Evolutionary conservation across 2,888 invertebrate species (phyloP), one percentile per base, ranked within the genome.

Genomic region (Augochlorella aurata): DNA sequence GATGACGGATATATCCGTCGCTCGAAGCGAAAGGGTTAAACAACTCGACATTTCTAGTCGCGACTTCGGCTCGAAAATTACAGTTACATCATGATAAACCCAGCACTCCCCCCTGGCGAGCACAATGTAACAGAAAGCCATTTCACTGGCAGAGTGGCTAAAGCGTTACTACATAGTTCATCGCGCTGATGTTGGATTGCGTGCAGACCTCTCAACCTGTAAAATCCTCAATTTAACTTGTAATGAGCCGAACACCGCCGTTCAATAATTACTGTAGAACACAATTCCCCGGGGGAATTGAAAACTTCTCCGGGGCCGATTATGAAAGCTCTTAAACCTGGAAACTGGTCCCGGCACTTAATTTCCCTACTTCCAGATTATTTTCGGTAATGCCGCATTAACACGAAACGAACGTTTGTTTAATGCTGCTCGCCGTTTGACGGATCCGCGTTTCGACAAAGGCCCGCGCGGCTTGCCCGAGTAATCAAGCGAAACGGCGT

Each of bases 141-240:
- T 44, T 69, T 14, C 38, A 4, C 38, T 8, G 8, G n/a, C 14
- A 38, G 7, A 29, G 38, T 12, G n/a, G n/a, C 29, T n/a, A 38
- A 24, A n/a, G 29, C n/a, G 44, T 69, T 38, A 16, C 38, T 12
- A n/a, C n/a, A 29, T 69, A 52, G 29, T 50, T 69, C 1, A 67
- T 67, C 49, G 49, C 10, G 29, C 18, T 44, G 65, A 65, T 52
- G 44, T 50, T n/a, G 52, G 52, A 45, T 45, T 58, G 24, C 71
- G 21, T 58, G 45, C 58, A 21, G 44, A 61, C 29, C n/a, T 14
- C 47, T 47, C 18, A 1, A 29, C 24, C 18, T 61, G 29, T 61
- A 24, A 61, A 71, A 49, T 73, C 72, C 21, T 73, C 72, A 44
- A 63, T 49, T 73, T 38, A 50, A 73, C 29, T 73, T 61, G n/a